Evolutionary conservation across 2,888 invertebrate species (phyloP).

Genomic region (Muschampia plurimacula): DNA sequence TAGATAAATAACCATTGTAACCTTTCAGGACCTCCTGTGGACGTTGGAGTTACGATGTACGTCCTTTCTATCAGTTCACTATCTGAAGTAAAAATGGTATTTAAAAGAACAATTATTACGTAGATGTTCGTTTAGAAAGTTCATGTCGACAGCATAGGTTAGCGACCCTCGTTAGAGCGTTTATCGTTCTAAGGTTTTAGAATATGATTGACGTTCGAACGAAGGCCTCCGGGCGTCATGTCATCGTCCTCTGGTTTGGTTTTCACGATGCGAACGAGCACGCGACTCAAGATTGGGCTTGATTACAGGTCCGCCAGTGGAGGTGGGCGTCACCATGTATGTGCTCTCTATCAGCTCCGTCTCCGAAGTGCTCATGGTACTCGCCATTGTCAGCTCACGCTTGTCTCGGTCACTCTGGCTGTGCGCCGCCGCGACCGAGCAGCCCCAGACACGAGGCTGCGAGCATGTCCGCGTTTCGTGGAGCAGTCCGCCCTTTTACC

Average conservation of each 20-base stretch:
- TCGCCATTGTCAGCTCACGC: slow-evolving; percentile 95
- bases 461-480: slow-evolving; percentile 83
- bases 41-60: slow-evolving; percentile 94
- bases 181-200: slow-evolving; percentile 55
- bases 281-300: slow-evolving; percentile 87
- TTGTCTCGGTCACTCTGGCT: slow-evolving; percentile 54
- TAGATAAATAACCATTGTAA: slow-evolving; percentile 58
- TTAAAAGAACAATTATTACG: slow-evolving; percentile 69
- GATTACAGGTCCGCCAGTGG: slow-evolving; percentile 94
- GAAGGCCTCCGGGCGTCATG: slow-evolving; percentile 57
- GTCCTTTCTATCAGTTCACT: slow-evolving; percentile 94
- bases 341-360: slow-evolving; percentile 99
- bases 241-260: slow-evolving; percentile 67
- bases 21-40: slow-evolving; percentile 92
- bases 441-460: slow-evolving; percentile 85
- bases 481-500: slow-evolving; percentile 78
- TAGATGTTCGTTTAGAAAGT: slow-evolving; percentile 59
- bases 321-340: slow-evolving; percentile 97
- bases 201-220: slow-evolving; percentile 54
- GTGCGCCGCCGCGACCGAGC: slow-evolving; percentile 76
- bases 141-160: slow-evolving; percentile 56
- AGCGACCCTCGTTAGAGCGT: slow-evolving; percentile 79
- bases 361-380: slow-evolving; percentile 99
- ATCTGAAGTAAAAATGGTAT: slow-evolving; percentile 93
- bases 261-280: slow-evolving; percentile 65